Conservation (phyloP, 2,797 vertebrate genomes). For the Rhabdophis nuchalis region DNA sequence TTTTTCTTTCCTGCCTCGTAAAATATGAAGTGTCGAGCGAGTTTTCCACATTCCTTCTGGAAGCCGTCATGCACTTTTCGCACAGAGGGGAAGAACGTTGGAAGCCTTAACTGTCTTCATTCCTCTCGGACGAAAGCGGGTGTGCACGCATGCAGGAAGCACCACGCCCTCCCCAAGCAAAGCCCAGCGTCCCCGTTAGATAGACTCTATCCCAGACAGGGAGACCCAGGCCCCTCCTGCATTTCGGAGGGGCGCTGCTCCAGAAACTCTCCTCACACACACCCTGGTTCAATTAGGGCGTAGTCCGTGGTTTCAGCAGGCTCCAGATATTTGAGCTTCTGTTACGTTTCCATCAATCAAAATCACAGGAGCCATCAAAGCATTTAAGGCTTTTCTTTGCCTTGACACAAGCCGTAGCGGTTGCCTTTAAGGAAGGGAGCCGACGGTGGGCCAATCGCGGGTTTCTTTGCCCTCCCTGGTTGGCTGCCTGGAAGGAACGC, state of each 20-base stretch:
- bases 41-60: slow-evolving; percentile 53
- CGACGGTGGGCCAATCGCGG: rapidly evolving
- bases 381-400: neutral
- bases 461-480: neutral
- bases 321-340: neutral
- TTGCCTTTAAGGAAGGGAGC: neutral
- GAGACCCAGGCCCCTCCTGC: too few relatives aligned
- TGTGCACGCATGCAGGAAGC: neutral
- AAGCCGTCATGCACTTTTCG: slow-evolving; percentile 54
- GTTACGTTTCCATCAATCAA: neutral
- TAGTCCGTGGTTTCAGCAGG: neutral
- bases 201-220: neutral
- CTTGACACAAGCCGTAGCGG: neutral
- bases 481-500: neutral
- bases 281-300: neutral
- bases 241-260: neutral
- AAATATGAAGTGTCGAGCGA: slow-evolving; percentile 54
- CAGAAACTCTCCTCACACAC: neutral
- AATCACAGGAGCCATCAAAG: neutral
- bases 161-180: neutral
- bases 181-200: neutral
- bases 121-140: slow-evolving; percentile 35
- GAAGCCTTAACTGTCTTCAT: slow-evolving; percentile 39
- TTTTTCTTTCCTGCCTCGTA: slow-evolving; percentile 16
- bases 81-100: slow-evolving; percentile 47